Evolutionary conservation across 2,888 invertebrate species (phyloP).

Genomic region (Coecobrya sp.): DNA sequence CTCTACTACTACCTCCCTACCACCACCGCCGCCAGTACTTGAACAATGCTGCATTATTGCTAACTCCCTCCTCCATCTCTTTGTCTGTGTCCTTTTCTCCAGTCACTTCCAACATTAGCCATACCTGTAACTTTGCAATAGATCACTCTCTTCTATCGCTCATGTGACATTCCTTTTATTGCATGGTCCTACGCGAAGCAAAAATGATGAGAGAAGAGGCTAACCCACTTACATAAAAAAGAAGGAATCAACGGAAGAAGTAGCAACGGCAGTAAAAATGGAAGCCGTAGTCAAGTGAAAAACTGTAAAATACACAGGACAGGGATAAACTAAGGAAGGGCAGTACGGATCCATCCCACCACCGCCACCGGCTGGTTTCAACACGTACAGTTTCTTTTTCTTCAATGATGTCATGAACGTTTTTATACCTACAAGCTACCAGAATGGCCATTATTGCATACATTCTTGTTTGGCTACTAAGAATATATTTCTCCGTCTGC

Average conservation of each 20-base stretch:
- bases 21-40: not conserved
- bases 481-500: slow-evolving; percentile 22
- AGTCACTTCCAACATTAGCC: slow-evolving; percentile 33
- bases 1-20: too few species aligned
- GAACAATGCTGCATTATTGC: slow-evolving; percentile 31
- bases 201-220: slow-evolving; percentile 71
- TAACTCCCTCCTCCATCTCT: not conserved
- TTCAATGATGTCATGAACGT: slow-evolving; percentile 62
- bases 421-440: slow-evolving; percentile 24
- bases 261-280: slow-evolving; percentile 53
- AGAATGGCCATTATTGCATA: slow-evolving; percentile 7
- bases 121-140: slow-evolving; percentile 72
- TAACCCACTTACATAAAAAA: slow-evolving; percentile 78
- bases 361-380: slow-evolving; percentile 61
- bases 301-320: slow-evolving; percentile 60
- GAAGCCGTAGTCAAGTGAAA: slow-evolving; percentile 66
- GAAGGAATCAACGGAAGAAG: slow-evolving; percentile 61
- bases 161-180: slow-evolving; percentile 77
- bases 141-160: slow-evolving; percentile 73
- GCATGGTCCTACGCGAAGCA: slow-evolving; percentile 46
- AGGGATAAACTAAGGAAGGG: slow-evolving; percentile 46
- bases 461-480: slow-evolving; percentile 9
- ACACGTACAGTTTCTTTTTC: slow-evolving; percentile 65
- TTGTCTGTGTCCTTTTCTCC: slow-evolving; percentile 9
- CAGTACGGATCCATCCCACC: slow-evolving; percentile 54